A percentile compares a stretch with the other conserved stretches of the same genome.
Evolutionary conservation across 2,888 invertebrate genomes (phyloP).

Genomic region (Conistra vaccinii): DNA sequence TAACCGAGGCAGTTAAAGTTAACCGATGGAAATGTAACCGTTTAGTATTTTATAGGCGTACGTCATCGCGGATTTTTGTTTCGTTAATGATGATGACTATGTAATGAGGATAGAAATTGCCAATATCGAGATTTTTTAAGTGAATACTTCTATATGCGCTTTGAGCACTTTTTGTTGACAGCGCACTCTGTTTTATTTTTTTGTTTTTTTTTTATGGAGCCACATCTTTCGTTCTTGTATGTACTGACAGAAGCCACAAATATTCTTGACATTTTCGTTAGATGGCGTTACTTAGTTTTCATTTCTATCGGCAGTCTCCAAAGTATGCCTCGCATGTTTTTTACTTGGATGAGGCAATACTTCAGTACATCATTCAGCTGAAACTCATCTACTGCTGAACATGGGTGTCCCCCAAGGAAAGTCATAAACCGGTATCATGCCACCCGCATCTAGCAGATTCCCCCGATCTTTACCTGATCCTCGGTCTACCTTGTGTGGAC

Average conservation of each 20-base stretch:
- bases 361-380: too few relatives aligned
- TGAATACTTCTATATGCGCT: too few relatives aligned
- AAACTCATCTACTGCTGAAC: not conserved
- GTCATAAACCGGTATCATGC: not conserved
- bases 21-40: conserved; percentile 12
- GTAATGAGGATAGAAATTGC: not conserved
- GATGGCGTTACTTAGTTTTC: too few relatives aligned
- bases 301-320: too few relatives aligned
- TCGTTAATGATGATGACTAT: not conserved
- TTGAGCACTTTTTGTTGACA: too few relatives aligned
- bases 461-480: not conserved
- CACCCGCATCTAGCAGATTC: not conserved
- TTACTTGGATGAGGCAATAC: not conserved
- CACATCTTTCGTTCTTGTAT: too few relatives aligned
- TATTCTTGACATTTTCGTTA: too few relatives aligned
- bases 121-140: not conserved
- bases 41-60: conserved; percentile 4
- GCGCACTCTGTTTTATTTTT: too few relatives aligned
- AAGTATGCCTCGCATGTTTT: too few relatives aligned
- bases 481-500: not conserved
- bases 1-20: conserved; percentile 39
- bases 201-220: too few relatives aligned
- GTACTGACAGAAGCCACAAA: too few relatives aligned
- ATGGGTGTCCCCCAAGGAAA: not conserved
- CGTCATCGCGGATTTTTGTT: not conserved